phyloP scores from a whole-genome alignment of 2,797 vertebrate species.

The Lophotriccus pileatus region DNA sequence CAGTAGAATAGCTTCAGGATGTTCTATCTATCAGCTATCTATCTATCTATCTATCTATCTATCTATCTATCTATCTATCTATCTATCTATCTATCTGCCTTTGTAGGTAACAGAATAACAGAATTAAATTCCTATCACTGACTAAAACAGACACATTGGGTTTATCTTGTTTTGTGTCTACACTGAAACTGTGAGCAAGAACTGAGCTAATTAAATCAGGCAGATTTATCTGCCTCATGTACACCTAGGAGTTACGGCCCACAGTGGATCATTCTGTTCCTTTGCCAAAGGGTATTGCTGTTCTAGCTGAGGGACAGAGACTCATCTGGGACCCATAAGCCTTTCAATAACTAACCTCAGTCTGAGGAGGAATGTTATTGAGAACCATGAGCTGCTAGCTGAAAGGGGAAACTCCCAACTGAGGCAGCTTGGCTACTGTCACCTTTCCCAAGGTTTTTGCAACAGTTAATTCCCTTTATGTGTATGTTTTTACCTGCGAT shows the following conservation, averaged over 20 bases:
- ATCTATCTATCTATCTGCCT: not conserved
- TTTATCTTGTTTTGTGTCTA: slow-evolving; percentile 43
- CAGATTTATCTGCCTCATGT: not conserved
- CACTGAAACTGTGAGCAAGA: slow-evolving; percentile 52
- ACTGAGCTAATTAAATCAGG: not conserved
- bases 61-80: not conserved
- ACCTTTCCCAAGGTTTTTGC: not conserved
- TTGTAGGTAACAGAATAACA: slow-evolving; percentile 47
- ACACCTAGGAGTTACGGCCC: not conserved
- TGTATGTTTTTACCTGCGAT: not conserved
- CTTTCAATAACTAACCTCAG: not conserved
- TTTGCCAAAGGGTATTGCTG: slow-evolving; percentile 3
- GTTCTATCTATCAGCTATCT: not conserved
- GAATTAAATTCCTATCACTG: not conserved
- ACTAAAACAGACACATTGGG: not conserved
- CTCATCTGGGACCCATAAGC: not conserved
- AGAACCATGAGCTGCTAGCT: not conserved
- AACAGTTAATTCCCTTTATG: not conserved
- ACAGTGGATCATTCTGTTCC: not conserved
- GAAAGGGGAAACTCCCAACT: not conserved
- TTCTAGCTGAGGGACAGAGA: not conserved
- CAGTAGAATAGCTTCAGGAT: slow-evolving; percentile 16
- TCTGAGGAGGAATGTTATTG: not conserved
- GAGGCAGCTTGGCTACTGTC: not conserved
- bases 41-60: not conserved